phyloP scores from a whole-genome alignment of 2,888 invertebrate species.

The Phengaris arion region DNA sequence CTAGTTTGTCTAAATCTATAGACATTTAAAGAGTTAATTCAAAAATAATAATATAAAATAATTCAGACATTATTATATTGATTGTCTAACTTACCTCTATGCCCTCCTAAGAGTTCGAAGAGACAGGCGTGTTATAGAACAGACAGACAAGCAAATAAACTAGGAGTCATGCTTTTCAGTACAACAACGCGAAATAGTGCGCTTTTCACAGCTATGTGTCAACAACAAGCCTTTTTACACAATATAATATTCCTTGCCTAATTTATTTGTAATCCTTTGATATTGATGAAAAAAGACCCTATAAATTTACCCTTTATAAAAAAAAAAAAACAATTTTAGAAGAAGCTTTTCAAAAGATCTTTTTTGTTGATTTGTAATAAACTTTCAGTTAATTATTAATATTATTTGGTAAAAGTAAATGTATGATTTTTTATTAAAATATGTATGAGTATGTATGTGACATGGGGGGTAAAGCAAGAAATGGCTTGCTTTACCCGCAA shows the following conservation, averaged over 20 bases:
- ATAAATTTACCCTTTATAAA: not conserved
- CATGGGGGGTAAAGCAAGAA: not conserved
- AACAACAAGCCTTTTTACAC: slow-evolving; percentile 24
- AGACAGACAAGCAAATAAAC: slow-evolving; percentile 65
- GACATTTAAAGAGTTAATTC: not conserved
- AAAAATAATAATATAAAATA: not conserved
- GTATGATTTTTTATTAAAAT: not conserved
- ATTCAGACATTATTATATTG: not conserved
- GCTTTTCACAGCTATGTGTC: slow-evolving; percentile 26
- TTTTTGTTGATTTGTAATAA: not conserved
- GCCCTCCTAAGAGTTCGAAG: slow-evolving; percentile 72
- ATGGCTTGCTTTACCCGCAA: too few species aligned
- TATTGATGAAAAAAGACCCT: not conserved
- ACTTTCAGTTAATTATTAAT: not conserved
- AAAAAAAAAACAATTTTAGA: not conserved
- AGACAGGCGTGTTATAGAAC: slow-evolving; percentile 71
- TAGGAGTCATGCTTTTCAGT: slow-evolving; percentile 52
- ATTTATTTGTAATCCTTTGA: not conserved
- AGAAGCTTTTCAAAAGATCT: not conserved
- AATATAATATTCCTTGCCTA: not conserved
- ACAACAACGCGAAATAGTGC: slow-evolving; percentile 28
- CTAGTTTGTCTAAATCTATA: not conserved
- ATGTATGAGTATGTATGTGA: slow-evolving; percentile 2
- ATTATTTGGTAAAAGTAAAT: not conserved
- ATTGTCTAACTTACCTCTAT: slow-evolving; percentile 65